phyloP scores from a whole-genome alignment of 2,888 invertebrate species.

The Temnothorax ravouxi region DNA sequence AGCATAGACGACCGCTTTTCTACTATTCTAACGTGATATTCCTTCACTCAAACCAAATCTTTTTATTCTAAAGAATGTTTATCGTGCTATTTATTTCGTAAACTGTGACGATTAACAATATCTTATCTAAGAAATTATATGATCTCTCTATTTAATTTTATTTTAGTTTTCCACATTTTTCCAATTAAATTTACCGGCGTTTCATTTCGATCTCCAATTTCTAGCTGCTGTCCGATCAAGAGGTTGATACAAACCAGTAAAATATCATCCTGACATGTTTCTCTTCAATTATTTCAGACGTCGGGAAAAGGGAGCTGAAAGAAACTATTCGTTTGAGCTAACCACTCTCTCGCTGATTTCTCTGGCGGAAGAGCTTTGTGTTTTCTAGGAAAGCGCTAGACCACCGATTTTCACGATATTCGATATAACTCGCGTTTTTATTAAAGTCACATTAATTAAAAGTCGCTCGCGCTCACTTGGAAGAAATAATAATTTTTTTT shows the following conservation, averaged over 20 bases:
- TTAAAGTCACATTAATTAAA: constrained; percentile 62
- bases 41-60: background rate
- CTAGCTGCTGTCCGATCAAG: constrained; percentile 30
- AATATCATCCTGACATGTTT: constrained; percentile 41
- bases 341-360: constrained; percentile 18
- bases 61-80: background rate
- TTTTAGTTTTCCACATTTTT: constrained; percentile 3
- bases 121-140: background rate
- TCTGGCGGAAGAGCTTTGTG: constrained; percentile 1
- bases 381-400: constrained; percentile 19
- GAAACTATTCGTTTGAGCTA: constrained; percentile 8
- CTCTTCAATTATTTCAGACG: constrained; percentile 39
- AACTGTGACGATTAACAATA: background rate
- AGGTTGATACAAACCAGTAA: constrained; percentile 31
- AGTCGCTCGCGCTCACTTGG: constrained; percentile 17
- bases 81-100: background rate
- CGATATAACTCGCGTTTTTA: constrained; percentile 38
- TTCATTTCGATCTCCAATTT: constrained; percentile 8
- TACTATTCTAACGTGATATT: background rate
- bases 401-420: constrained; percentile 20
- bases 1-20: background rate
- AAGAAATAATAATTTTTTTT: constrained; percentile 41
- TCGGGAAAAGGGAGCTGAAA: constrained; percentile 9
- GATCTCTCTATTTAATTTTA: background rate
- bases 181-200: background rate